Evolutionary conservation across 1,140 invertebrate genomes (phyloP).

Genomic region (Argopecten irradians): DNA sequence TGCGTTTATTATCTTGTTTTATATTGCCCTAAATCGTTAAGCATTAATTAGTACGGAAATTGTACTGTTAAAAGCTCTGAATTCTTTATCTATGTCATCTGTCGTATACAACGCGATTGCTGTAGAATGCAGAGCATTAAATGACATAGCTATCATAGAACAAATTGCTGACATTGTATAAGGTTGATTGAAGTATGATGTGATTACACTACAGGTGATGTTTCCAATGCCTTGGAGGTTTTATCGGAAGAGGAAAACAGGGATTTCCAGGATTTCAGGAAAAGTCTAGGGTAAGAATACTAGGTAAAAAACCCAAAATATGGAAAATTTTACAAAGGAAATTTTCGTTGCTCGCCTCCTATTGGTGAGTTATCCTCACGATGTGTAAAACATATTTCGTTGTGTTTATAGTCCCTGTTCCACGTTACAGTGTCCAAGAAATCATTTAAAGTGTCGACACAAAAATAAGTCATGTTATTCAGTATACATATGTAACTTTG

Average conservation of each 20-base stretch:
- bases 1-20: too few relatives aligned
- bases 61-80: too few relatives aligned
- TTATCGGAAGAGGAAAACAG: constrained; percentile 57
- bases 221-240: constrained; percentile 45
- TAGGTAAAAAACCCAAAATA: background rate
- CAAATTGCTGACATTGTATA: too few relatives aligned
- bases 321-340: background rate
- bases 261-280: constrained; percentile 60
- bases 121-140: too few relatives aligned
- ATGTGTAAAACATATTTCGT: background rate
- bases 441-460: background rate
- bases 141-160: too few relatives aligned
- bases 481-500: too few relatives aligned
- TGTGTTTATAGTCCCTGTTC: background rate
- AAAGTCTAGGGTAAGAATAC: constrained; percentile 56
- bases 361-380: background rate
- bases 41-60: too few relatives aligned
- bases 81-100: too few relatives aligned
- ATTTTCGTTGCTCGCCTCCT: background rate
- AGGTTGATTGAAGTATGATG: background rate
- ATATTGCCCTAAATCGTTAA: too few relatives aligned
- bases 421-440: background rate
- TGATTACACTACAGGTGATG: constrained; percentile 27
- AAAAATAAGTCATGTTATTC: too few relatives aligned
- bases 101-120: too few relatives aligned